Evolutionary conservation across 2,113 vertebrate genomes (phyloP).

Genomic region (Grus americana): DNA sequence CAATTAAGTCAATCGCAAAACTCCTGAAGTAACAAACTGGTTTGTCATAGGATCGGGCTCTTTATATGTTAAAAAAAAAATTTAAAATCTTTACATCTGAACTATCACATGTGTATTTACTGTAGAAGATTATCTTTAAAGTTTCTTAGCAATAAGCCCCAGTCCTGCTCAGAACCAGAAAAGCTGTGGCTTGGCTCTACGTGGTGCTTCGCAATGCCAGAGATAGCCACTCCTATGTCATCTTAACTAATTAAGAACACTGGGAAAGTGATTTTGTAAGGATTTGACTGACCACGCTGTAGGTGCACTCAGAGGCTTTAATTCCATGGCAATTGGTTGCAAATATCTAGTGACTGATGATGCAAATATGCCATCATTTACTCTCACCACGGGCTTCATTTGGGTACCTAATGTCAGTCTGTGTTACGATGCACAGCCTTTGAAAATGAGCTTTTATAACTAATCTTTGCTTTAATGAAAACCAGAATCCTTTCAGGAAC

Average conservation of each 20-base stretch:
- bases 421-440: not conserved
- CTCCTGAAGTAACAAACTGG: not conserved
- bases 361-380: not conserved
- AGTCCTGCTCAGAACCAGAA: not conserved
- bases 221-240: not conserved
- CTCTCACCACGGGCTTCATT: not conserved
- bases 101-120: not conserved
- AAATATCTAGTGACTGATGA: not conserved
- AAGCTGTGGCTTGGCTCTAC: not conserved
- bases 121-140: not conserved
- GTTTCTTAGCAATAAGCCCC: not conserved
- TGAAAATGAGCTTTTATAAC: conserved; percentile 30
- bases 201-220: not conserved
- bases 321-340: not conserved
- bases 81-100: not conserved
- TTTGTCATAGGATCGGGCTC: not conserved
- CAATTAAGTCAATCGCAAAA: not conserved
- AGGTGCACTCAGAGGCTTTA: conserved; percentile 9
- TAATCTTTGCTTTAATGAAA: conserved; percentile 55
- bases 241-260: conserved; percentile 39
- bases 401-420: not conserved
- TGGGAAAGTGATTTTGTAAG: not conserved
- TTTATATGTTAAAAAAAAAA: not conserved
- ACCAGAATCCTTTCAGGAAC: conserved; percentile 47
- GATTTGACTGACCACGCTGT: not conserved